These are phyloP conservation scores for Tor tambroides DNA, from an alignment of 2,113 vertebrate species.

Conservation along the genomic window DNA sequence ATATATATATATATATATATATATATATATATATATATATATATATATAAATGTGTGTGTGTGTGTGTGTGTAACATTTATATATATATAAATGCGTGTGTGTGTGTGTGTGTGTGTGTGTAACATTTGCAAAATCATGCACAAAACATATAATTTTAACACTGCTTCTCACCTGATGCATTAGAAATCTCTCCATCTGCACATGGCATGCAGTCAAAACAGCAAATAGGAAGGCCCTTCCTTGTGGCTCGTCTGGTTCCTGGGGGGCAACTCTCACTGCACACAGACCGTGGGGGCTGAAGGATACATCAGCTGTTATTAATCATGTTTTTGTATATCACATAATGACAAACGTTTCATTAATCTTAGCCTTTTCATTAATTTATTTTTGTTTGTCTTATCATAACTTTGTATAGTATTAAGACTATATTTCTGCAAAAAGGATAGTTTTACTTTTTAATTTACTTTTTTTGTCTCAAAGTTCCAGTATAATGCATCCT, in stretches of 20 bases:
- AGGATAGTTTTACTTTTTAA: neutral
- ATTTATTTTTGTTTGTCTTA: neutral
- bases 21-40: no score
- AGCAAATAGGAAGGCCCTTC: slow-evolving; percentile 72
- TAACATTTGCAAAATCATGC: neutral
- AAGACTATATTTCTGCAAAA: neutral
- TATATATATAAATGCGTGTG: no score
- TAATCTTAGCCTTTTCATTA: neutral
- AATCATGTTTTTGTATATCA: neutral
- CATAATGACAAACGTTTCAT: neutral
- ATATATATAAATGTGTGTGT: no score
- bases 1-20: no score
- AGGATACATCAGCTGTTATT: neutral
- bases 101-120: no score
- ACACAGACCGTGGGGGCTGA: slow-evolving; percentile 75
- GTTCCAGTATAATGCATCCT: slow-evolving; percentile 67
- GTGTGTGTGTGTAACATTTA: no score
- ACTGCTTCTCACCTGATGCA: slow-evolving; percentile 62
- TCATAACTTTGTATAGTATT: neutral
- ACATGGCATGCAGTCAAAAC: slow-evolving; percentile 80
- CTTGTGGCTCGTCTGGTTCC: slow-evolving; percentile 72
- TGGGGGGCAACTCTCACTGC: slow-evolving; percentile 74
- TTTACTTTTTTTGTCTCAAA: slow-evolving; percentile 51
- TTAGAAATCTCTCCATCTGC: slow-evolving; percentile 76
- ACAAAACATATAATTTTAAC: neutral